Evolutionary conservation across 2,113 vertebrate species (phyloP).

Genomic region (Lutjanus erythropterus): DNA sequence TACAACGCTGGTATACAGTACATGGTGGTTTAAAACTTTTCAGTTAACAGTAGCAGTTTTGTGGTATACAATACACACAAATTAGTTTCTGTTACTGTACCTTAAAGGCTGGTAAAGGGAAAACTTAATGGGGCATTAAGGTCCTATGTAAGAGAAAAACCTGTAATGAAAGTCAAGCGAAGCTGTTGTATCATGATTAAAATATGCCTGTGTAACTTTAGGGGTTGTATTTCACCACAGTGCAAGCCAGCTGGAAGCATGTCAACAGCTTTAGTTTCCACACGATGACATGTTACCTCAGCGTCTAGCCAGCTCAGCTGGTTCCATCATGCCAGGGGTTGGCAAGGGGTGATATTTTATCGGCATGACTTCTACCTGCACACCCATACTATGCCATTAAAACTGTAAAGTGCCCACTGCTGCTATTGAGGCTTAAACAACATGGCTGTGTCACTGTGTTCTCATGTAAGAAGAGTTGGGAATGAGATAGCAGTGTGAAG

Average conservation of each 20-base stretch:
- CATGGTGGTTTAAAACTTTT: neutral
- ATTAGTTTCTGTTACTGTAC: conserved; percentile 27
- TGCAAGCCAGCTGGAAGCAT: conserved; percentile 49
- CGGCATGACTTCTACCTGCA: conserved; percentile 41
- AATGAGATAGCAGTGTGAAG: neutral
- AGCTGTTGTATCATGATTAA: conserved; percentile 42
- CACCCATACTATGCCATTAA: conserved; percentile 7
- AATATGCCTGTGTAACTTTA: conserved; percentile 49
- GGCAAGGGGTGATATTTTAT: conserved; percentile 47
- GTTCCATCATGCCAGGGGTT: conserved; percentile 48
- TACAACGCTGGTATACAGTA: too few species aligned
- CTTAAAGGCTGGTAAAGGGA: conserved; percentile 21
- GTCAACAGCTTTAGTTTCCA: conserved; percentile 58
- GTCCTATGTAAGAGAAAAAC: conserved; percentile 36
- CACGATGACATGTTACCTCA: conserved; percentile 66
- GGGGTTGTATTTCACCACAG: conserved; percentile 56
- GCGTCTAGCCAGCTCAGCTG: conserved; percentile 63
- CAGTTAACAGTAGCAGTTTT: neutral
- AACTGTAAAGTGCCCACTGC: neutral
- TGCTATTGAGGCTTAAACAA: conserved; percentile 19
- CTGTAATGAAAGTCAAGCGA: conserved; percentile 32
- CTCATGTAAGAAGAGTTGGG: neutral
- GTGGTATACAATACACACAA: conserved; percentile 15
- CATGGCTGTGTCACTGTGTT: neutral
- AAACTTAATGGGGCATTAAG: conserved; percentile 48